These are phyloP conservation scores for Catharus fuscescens DNA, from an alignment of 2,113 vertebrate genomes.

Conservation along the genomic window DNA sequence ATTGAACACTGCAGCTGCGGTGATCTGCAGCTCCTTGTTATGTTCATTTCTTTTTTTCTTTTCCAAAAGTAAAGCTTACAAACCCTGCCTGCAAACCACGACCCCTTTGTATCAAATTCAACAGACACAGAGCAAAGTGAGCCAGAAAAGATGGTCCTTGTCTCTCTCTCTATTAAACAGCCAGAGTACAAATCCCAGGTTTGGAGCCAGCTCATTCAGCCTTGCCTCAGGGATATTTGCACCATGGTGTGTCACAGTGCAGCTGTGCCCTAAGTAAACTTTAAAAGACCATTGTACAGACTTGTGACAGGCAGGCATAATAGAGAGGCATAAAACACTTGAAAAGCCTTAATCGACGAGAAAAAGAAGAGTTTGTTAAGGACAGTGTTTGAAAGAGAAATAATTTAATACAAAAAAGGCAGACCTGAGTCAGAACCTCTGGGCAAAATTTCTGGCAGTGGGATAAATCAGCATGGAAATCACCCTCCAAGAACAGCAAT, in stretches of 20 bases:
- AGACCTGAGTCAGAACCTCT: not conserved
- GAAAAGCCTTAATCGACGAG: not conserved
- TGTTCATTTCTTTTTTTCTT: not conserved
- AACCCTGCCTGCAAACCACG: not conserved
- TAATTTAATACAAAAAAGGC: constrained; percentile 18
- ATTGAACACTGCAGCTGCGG: not conserved
- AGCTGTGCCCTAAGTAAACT: constrained; percentile 20
- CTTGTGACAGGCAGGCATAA: not conserved
- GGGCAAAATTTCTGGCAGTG: not conserved
- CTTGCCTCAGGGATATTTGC: not conserved
- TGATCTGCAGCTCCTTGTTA: not conserved
- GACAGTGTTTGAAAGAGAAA: not conserved
- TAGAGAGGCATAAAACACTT: not conserved
- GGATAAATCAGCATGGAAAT: not conserved
- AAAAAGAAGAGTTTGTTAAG: not conserved
- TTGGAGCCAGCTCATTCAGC: not conserved
- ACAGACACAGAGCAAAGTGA: not conserved
- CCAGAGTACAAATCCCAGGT: not conserved
- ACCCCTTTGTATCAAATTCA: not conserved
- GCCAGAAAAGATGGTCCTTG: not conserved
- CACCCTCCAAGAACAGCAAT: not conserved
- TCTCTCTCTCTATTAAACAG: not conserved
- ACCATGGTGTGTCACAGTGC: not conserved
- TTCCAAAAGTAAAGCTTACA: not conserved
- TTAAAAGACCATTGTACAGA: not conserved